Base-by-base conservation (phyloP, 2,113 vertebrate species). In the Hepsetus odoe region DNA sequence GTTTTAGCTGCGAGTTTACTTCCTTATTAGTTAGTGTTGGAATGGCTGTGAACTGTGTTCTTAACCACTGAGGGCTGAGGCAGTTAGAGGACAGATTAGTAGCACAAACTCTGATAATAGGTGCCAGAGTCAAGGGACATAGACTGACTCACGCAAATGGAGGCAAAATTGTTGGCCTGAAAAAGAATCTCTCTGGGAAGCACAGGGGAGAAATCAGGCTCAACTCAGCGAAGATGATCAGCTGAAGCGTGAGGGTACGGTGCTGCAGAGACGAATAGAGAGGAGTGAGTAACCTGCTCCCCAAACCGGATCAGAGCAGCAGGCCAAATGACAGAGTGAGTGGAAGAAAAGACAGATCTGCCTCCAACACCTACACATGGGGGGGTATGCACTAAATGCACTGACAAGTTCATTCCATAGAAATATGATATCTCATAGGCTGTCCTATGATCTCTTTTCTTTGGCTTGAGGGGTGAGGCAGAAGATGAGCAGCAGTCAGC, bases 261-360 rank as follows among this genome's bases (percentile, higher is more conserved):
- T 49, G 46, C 46, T 13, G 33, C 59, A 38, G 26, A 22, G n/a
- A 51, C 64, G 79, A 81, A 44, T 40, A 53, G 33, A 70, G 42
- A 44, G 40, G 49, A 28, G 14, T 59, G 66, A 76, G 72, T 53
- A 46, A 22, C 62, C 16, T 40, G 46, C 32, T 46, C 64, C 40
- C 53, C 24, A 40, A 64, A 66, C 62, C n/a, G n/a, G 46, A 66
- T 53, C 59, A 28, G 22, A 61, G 12, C 55, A 64, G 62, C 56
- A 32, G 55, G 55, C 42, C 30, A 44, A 75, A 22, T 81, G 79
- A 69, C 70, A 33, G 70, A 75, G 65, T 42, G 61, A 69, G 59
- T 62, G 26, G 35, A 33, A 72, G 53, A 40, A 76, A 64, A 61
- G 42, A 42, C 46, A 56, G 28, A 56, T 56, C 59, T 46, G 35